phyloP scores from a whole-genome alignment of 2,888 invertebrate species.

The Drosophila hawaiiensis region DNA sequence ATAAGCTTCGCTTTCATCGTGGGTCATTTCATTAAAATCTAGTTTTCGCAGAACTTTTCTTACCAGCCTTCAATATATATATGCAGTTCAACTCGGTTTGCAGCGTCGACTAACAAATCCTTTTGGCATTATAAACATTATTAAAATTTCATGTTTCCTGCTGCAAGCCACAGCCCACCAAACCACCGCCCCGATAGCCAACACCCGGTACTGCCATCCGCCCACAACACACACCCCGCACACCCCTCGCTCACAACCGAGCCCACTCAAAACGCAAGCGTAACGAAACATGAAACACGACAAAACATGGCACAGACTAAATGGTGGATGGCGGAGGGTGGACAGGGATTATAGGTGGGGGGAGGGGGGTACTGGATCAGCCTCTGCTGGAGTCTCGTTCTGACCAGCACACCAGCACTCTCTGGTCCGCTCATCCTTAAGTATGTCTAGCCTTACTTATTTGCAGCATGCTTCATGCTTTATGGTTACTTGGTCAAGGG shows the following conservation, averaged over 20 bases:
- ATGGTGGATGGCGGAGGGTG: neutral
- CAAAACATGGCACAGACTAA: constrained; percentile 44
- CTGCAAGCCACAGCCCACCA: constrained; percentile 51
- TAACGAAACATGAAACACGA: constrained; percentile 75
- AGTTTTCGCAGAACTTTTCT: neutral
- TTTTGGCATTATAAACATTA: constrained; percentile 82
- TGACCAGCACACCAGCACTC: constrained; percentile 34
- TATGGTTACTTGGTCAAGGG: constrained; percentile 82
- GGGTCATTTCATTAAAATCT: neutral
- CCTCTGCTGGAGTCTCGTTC: constrained; percentile 31
- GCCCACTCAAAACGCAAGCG: constrained; percentile 72
- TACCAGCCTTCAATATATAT: constrained; percentile 38
- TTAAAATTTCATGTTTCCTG: constrained; percentile 81
- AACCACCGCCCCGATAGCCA: constrained; percentile 15
- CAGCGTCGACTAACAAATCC: constrained; percentile 77
- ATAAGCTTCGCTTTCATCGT: neutral
- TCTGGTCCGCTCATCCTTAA: constrained; percentile 46
- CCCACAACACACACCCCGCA: neutral
- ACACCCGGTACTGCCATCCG: constrained; percentile 14
- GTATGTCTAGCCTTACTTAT: constrained; percentile 78
- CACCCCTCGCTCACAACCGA: constrained; percentile 6
- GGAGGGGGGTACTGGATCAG: constrained; percentile 28
- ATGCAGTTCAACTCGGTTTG: constrained; percentile 64
- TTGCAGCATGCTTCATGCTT: constrained; percentile 79
- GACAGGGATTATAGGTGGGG: neutral